Evolutionary conservation across 2,888 invertebrate genomes (phyloP).

Genomic region (Corbicula japonica): DNA sequence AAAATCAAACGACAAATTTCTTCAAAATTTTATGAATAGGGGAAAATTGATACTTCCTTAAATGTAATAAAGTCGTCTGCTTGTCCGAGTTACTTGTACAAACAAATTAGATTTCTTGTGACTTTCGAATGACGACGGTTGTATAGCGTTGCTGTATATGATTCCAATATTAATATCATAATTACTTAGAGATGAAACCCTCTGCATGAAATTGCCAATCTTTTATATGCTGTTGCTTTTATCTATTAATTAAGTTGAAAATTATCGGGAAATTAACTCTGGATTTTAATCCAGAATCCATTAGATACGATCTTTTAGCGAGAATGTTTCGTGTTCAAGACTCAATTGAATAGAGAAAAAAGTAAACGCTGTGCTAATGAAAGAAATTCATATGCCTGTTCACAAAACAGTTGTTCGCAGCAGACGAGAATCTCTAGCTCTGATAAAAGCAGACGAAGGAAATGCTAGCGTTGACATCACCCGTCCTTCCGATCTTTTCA

Average conservation of each 20-base stretch:
- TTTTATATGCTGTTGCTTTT: slow-evolving; percentile 55
- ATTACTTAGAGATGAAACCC: slow-evolving; percentile 33
- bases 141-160: neutral
- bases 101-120: neutral
- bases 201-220: slow-evolving; percentile 42
- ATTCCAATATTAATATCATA: slow-evolving; percentile 26
- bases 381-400: slow-evolving; percentile 58
- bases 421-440: slow-evolving; percentile 43
- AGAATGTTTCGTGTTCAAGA: slow-evolving; percentile 13
- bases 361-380: slow-evolving; percentile 57
- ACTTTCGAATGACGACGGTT: neutral
- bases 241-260: slow-evolving; percentile 66
- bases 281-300: slow-evolving; percentile 66
- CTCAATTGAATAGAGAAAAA: slow-evolving; percentile 30
- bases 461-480: slow-evolving; percentile 53
- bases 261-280: slow-evolving; percentile 67
- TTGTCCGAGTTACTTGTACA: neutral
- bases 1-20: slow-evolving; percentile 29
- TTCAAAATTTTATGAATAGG: slow-evolving; percentile 32
- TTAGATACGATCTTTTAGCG: slow-evolving; percentile 50
- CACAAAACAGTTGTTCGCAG: slow-evolving; percentile 62
- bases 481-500: slow-evolving; percentile 62
- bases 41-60: slow-evolving; percentile 14
- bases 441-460: slow-evolving; percentile 61
- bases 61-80: slow-evolving; percentile 9